Base-by-base conservation (phyloP, 2,113 vertebrate species). In the Hiodon tergisus region DNA sequence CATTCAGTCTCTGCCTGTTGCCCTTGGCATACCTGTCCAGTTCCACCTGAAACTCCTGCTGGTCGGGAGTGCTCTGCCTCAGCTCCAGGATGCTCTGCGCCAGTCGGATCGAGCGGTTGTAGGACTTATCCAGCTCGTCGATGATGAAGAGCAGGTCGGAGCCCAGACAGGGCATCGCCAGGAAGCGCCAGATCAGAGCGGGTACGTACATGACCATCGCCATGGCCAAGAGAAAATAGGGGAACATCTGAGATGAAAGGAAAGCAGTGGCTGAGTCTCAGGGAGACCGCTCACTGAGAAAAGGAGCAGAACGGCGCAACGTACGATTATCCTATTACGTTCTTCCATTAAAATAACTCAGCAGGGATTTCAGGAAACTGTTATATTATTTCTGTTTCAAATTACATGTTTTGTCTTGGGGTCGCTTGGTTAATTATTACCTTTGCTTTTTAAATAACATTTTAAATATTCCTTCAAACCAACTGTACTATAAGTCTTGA, bases 91-190 rank as follows among this genome's bases (percentile, higher is more conserved):
- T 94, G 89, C 87, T 94, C 82, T 98, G 95, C 17, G 97, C 96
- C 84, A 98, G 74, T 68, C 95, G 93, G 69, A 99, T 90, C 0
- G 96, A 96, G 62, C 97, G 96, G 83, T 98, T 98, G 85, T 98
- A 99, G 48, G 95, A 97, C 73, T 96, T 98, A 83, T 98, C 97
- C 67, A 99, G 89, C 78, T 98, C 96, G 0, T 96, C 95, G 1
- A 96, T 95, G 83, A 98, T 88, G 85, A 99, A 98, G 61, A 96
- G 91, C 78, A 99, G 90, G 85, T 98, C 96, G 0, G 90, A 93
- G 77, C 87, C 91, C 65, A 99, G 92, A 0, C 90, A 83, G 0
- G 96, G 95, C 47, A 81, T 85, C 0, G 94, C 96, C 0, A 92
- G 88, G 0, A 93, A 94, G n/a, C 93, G 91, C 97, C 97, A 98